These are phyloP conservation scores for Drosophila kuntzei DNA, from an alignment of 2,888 invertebrate genomes.

Conservation along the genomic window DNA sequence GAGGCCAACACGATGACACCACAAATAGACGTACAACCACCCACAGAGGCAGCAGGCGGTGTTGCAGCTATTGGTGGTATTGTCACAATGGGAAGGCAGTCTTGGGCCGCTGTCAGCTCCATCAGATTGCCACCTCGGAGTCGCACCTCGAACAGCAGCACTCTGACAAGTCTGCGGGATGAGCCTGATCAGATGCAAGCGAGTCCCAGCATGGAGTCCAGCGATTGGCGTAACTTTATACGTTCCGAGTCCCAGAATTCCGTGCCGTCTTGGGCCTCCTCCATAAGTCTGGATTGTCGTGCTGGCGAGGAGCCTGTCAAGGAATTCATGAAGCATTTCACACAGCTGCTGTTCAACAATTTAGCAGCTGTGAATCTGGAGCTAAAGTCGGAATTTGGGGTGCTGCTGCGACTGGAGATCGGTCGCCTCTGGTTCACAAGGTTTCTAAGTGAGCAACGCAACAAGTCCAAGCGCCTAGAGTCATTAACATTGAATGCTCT, in stretches of 20 bases:
- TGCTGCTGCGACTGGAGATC: slow-evolving; percentile 88
- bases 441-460: slow-evolving; percentile 89
- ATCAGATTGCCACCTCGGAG: slow-evolving; percentile 77
- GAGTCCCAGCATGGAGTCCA: slow-evolving; percentile 88
- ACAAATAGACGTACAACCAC: slow-evolving; percentile 84
- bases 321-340: slow-evolving; percentile 89
- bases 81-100: slow-evolving; percentile 28
- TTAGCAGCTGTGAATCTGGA: slow-evolving; percentile 87
- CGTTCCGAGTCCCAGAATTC: slow-evolving; percentile 88
- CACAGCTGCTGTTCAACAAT: slow-evolving; percentile 88
- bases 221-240: slow-evolving; percentile 85
- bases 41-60: slow-evolving; percentile 57
- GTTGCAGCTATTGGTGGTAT: slow-evolving; percentile 1
- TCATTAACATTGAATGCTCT: slow-evolving; percentile 90
- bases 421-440: slow-evolving; percentile 90
- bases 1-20: slow-evolving; percentile 60
- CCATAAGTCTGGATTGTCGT: slow-evolving; percentile 87
- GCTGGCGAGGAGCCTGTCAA: slow-evolving; percentile 87
- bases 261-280: slow-evolving; percentile 89
- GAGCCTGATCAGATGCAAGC: slow-evolving; percentile 86
- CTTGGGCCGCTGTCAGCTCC: slow-evolving; percentile 58
- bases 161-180: slow-evolving; percentile 87
- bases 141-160: slow-evolving; percentile 86
- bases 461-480: slow-evolving; percentile 88
- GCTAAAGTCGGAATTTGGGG: slow-evolving; percentile 89